These are phyloP conservation scores for Chirona hameri DNA, from an alignment of 2,888 invertebrate genomes.

Conservation along the genomic window DNA sequence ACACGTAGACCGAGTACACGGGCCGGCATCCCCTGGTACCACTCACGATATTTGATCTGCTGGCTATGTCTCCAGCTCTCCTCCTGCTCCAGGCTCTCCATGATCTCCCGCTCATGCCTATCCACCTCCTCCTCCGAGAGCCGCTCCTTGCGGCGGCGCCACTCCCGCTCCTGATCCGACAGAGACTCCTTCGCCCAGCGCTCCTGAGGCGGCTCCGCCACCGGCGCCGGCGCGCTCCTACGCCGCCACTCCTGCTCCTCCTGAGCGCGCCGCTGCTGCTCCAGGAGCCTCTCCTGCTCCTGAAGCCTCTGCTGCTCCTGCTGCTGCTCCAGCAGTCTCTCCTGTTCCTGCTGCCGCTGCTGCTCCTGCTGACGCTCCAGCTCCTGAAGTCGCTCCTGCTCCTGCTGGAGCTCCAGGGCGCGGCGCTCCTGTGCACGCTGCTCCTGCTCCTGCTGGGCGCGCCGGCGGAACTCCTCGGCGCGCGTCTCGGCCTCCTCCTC, in stretches of 20 bases:
- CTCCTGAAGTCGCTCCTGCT: conserved; percentile 46
- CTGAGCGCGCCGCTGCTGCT: conserved; percentile 13
- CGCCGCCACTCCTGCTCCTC: neutral
- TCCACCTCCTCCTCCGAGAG: conserved; percentile 63
- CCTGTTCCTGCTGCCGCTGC: conserved; percentile 1
- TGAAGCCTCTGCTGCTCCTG: conserved; percentile 32
- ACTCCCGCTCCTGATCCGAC: neutral
- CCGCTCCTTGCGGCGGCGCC: neutral
- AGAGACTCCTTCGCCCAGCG: neutral
- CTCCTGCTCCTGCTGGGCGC: conserved; percentile 55
- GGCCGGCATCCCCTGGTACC: neutral
- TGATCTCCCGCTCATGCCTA: conserved; percentile 62
- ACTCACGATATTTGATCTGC: conserved; percentile 40
- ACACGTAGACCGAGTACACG: no score
- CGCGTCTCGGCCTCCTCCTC: conserved; percentile 47
- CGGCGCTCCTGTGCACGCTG: conserved; percentile 73
- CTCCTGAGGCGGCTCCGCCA: neutral
- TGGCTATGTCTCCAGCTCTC: conserved; percentile 57
- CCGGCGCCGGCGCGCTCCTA: neutral
- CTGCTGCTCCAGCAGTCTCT: conserved; percentile 32
- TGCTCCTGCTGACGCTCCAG: neutral
- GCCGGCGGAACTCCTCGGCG: conserved; percentile 8
- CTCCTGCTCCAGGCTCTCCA: conserved; percentile 60
- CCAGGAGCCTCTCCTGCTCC: neutral
- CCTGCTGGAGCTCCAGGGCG: conserved; percentile 44